Conservation (phyloP, 2,797 vertebrate species). For the Gallinago stenura region DNA sequence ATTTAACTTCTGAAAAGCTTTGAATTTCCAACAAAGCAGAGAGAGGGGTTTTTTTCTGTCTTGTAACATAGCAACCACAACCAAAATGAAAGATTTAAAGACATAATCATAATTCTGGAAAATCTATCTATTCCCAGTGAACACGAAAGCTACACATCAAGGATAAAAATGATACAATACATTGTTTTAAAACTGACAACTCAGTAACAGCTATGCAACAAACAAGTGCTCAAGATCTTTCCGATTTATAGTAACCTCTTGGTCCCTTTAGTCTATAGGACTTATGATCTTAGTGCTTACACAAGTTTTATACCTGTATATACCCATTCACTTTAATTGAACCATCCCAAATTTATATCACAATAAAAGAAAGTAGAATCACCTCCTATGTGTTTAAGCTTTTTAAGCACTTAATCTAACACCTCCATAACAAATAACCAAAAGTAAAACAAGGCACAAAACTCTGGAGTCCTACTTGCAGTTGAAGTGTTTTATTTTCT, state of each 20-base stretch:
- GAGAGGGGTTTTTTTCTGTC: not conserved
- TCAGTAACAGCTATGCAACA: slow-evolving; percentile 34
- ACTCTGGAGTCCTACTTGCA: slow-evolving; percentile 4
- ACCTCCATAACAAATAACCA: slow-evolving; percentile 23
- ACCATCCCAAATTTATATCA: slow-evolving; percentile 50
- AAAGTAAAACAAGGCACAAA: slow-evolving; percentile 58
- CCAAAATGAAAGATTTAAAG: slow-evolving; percentile 67
- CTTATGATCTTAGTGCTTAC: not conserved
- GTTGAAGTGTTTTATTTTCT: slow-evolving; percentile 68
- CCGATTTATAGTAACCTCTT: slow-evolving; percentile 5
- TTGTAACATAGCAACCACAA: slow-evolving; percentile 62
- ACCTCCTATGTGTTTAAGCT: slow-evolving; percentile 25
- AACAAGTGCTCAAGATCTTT: slow-evolving; percentile 10
- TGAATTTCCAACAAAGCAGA: slow-evolving; percentile 30
- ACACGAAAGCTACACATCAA: slow-evolving; percentile 53
- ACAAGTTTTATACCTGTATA: slow-evolving; percentile 36
- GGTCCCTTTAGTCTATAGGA: not conserved
- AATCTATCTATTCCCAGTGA: slow-evolving; percentile 69
- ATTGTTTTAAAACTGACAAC: slow-evolving; percentile 66
- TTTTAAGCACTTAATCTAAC: slow-evolving; percentile 31
- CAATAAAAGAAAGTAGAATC: slow-evolving; percentile 46
- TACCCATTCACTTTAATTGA: slow-evolving; percentile 43
- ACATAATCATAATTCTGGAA: slow-evolving; percentile 72
- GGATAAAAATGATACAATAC: slow-evolving; percentile 46
- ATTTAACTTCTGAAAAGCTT: slow-evolving; percentile 44